A percentile compares a stretch with the other conserved stretches of the same genome.
phyloP scores from a whole-genome alignment of 2,888 invertebrate species.

The Pammene fasciana region DNA sequence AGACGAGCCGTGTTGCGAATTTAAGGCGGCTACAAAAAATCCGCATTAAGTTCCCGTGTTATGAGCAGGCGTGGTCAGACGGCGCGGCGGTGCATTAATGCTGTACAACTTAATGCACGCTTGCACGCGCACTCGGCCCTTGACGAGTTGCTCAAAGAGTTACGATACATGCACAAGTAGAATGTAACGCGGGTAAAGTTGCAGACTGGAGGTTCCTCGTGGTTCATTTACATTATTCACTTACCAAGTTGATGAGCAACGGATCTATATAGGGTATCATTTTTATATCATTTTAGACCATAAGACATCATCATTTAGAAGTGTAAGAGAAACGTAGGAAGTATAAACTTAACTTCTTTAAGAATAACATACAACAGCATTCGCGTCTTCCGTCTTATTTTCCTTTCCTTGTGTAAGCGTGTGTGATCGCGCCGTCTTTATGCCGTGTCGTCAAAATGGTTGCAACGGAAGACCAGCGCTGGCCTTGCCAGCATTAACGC shows the following conservation, averaged over 20 bases:
- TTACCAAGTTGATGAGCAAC: not conserved
- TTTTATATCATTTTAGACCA: no score
- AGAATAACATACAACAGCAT: no score
- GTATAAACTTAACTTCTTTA: no score
- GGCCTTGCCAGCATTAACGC: no score
- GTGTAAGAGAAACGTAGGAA: no score
- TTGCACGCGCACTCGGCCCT: conserved; percentile 58
- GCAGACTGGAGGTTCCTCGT: not conserved
- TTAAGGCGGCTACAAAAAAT: conserved; percentile 47
- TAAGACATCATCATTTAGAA: no score
- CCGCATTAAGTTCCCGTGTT: conserved; percentile 56
- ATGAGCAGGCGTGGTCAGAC: conserved; percentile 63
- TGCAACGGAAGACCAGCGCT: no score
- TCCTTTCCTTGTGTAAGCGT: no score
- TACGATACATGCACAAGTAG: conserved; percentile 19
- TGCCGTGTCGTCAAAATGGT: no score
- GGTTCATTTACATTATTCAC: conserved; percentile 4
- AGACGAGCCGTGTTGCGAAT: conserved; percentile 41
- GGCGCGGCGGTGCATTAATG: conserved; percentile 73
- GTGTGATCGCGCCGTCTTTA: no score
- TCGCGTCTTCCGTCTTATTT: no score
- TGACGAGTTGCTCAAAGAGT: conserved; percentile 46
- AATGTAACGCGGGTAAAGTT: conserved; percentile 9
- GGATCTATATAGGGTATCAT: not conserved
- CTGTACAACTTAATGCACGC: conserved; percentile 74